These are phyloP conservation scores for Telenomus remus DNA, from an alignment of 1,140 invertebrate genomes.

Conservation along the genomic window DNA sequence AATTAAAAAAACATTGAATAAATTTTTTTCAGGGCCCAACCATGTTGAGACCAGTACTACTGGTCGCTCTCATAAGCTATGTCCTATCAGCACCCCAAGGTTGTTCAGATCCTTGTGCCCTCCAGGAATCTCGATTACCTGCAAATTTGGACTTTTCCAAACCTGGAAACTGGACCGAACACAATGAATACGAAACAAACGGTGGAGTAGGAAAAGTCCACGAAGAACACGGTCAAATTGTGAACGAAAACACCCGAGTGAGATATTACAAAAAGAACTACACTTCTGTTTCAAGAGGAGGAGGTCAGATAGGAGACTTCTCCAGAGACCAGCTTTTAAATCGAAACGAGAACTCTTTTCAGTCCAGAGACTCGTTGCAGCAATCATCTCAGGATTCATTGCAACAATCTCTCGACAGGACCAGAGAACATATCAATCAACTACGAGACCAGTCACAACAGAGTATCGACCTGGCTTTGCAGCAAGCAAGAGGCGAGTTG, in stretches of 20 bases:
- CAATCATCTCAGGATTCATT: not conserved
- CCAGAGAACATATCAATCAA: not conserved
- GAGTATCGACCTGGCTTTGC: too few species aligned
- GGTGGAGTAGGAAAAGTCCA: conserved; percentile 33
- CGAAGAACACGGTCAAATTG: conserved; percentile 41
- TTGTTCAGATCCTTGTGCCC: conserved; percentile 19
- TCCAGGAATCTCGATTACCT: not conserved
- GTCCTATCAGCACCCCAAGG: conserved; percentile 8
- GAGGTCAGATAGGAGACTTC: not conserved
- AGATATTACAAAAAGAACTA: conserved; percentile 31
- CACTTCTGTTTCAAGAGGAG: conserved; percentile 5
- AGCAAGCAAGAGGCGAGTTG: not conserved
- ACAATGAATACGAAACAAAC: conserved; percentile 18
- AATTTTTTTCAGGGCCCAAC: conserved; percentile 15
- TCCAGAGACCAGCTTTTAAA: too few species aligned
- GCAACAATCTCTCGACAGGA: not conserved
- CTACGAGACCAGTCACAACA: not conserved
- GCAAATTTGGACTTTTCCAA: conserved; percentile 9
- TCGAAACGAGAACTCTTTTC: too few species aligned
- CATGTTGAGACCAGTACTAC: conserved; percentile 17
- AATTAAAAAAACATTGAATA: too few species aligned
- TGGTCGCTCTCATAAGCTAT: conserved; percentile 3
- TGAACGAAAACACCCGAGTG: conserved; percentile 5
- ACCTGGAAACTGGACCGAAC: conserved; percentile 50
- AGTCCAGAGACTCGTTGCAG: too few species aligned